Percentiles rank a stretch among this genome's conserved stretches.
Conservation (phyloP, 2,888 invertebrate genomes). For the Crossocerus cetratus region DNA sequence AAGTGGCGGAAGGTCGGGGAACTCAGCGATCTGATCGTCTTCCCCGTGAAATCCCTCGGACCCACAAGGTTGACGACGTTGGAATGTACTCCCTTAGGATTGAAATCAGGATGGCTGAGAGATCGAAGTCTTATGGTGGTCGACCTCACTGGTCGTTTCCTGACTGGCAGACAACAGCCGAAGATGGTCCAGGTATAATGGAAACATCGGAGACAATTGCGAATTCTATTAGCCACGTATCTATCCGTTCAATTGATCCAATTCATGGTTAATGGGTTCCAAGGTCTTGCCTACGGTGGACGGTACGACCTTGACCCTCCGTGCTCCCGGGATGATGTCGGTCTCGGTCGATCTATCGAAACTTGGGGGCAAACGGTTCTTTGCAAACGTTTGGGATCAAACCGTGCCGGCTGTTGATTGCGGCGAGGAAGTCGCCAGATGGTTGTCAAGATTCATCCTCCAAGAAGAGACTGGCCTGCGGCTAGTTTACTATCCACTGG, state of each 20-base stretch:
- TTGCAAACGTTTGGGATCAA: constrained; percentile 80
- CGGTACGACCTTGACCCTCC: constrained; percentile 79
- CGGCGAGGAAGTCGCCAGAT: constrained; percentile 84
- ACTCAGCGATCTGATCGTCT: constrained; percentile 79
- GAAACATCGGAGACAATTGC: background rate
- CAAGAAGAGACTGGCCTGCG: constrained; percentile 78
- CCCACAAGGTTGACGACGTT: constrained; percentile 77
- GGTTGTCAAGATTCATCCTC: constrained; percentile 83
- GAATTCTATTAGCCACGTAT: background rate
- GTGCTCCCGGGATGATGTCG: constrained; percentile 80
- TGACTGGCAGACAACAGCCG: constrained; percentile 80
- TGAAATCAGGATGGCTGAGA: constrained; percentile 79
- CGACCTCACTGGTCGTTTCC: constrained; percentile 79
- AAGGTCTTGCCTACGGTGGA: constrained; percentile 78
- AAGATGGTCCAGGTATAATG: constrained; percentile 77
- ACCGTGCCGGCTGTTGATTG: constrained; percentile 83
- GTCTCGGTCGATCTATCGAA: constrained; percentile 78
- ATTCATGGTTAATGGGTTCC: background rate
- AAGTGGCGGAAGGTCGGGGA: constrained; percentile 81
- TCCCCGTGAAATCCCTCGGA: constrained; percentile 82
- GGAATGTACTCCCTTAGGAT: constrained; percentile 79
- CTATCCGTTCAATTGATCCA: background rate
- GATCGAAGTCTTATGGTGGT: constrained; percentile 82
- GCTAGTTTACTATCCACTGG: constrained; percentile 81
- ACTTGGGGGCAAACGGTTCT: constrained; percentile 72